Evolutionary conservation across 2,888 invertebrate species (phyloP).

Genomic region (Galerucella pusilla): DNA sequence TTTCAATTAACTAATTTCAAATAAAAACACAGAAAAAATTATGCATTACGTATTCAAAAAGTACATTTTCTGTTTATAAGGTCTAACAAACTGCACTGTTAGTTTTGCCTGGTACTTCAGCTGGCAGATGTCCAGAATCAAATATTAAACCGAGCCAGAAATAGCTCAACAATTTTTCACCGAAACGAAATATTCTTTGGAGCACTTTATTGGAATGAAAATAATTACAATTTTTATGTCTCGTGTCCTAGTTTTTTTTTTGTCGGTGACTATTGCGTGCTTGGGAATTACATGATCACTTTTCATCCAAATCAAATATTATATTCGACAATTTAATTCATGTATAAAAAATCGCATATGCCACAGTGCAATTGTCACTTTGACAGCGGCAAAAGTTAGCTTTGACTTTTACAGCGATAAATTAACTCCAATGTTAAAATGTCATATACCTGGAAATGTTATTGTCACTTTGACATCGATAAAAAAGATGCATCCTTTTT

Average conservation of each 20-base stretch:
- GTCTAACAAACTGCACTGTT: constrained; percentile 3
- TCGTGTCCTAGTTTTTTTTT: background rate
- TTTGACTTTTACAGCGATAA: no score
- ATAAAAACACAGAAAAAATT: background rate
- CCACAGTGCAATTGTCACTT: no score
- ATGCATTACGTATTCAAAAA: background rate
- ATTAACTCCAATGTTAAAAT: no score
- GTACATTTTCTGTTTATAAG: constrained; percentile 6
- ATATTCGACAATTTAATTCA: no score
- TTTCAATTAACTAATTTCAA: background rate
- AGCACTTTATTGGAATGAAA: background rate
- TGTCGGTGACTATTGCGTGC: background rate
- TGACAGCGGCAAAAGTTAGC: no score
- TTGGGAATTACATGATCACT: no score
- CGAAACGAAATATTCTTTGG: background rate
- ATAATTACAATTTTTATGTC: background rate
- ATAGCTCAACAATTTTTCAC: background rate
- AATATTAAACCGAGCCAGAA: background rate
- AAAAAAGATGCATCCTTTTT: no score
- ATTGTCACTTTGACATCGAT: no score
- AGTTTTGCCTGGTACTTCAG: constrained; percentile 1
- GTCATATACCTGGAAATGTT: no score
- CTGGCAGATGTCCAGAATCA: background rate
- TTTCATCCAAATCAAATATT: no score
- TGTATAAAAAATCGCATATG: no score